Evolutionary conservation across 2,797 vertebrate genomes (phyloP).

Genomic region (Chromis chromis): DNA sequence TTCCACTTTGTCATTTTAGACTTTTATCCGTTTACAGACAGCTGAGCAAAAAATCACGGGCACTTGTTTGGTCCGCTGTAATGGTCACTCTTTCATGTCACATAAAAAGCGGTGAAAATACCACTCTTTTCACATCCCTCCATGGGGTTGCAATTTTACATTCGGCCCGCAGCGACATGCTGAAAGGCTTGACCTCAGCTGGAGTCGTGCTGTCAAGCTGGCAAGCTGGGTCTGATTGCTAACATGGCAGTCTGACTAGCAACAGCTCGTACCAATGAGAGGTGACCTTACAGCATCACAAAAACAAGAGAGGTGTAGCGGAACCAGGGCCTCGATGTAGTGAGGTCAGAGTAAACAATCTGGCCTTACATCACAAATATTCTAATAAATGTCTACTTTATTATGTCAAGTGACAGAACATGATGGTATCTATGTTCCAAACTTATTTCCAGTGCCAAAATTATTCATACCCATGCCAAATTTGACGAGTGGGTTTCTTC

Average conservation of each 20-base stretch:
- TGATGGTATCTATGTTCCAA: background rate
- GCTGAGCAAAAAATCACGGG: conserved; percentile 8
- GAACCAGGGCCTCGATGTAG: conserved; percentile 4
- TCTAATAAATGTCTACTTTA: background rate
- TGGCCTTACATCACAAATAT: background rate
- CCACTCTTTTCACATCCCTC: conserved; percentile 25
- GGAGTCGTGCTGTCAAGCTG: conserved; percentile 52
- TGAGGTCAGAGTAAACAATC: conserved; percentile 12
- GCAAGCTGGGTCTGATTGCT: conserved; percentile 48
- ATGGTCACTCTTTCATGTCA: conserved; percentile 13
- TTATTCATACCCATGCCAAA: too few relatives aligned
- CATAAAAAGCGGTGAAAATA: conserved; percentile 31
- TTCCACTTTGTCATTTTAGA: background rate
- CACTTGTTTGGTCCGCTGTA: background rate
- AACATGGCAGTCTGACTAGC: conserved; percentile 58
- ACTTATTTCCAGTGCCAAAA: background rate
- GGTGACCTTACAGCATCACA: conserved; percentile 42
- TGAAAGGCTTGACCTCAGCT: conserved; percentile 64
- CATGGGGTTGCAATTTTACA: conserved; percentile 48
- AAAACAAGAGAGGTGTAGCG: conserved; percentile 34
- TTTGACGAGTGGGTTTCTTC: too few relatives aligned
- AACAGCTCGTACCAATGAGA: conserved; percentile 44
- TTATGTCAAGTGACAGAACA: background rate
- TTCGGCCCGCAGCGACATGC: conserved; percentile 35
- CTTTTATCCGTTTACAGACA: conserved; percentile 8